Evolutionary conservation across 2,888 invertebrate genomes (phyloP), one percentile per base, ranked within the genome.

Genomic region (Fragum whitleyi): DNA sequence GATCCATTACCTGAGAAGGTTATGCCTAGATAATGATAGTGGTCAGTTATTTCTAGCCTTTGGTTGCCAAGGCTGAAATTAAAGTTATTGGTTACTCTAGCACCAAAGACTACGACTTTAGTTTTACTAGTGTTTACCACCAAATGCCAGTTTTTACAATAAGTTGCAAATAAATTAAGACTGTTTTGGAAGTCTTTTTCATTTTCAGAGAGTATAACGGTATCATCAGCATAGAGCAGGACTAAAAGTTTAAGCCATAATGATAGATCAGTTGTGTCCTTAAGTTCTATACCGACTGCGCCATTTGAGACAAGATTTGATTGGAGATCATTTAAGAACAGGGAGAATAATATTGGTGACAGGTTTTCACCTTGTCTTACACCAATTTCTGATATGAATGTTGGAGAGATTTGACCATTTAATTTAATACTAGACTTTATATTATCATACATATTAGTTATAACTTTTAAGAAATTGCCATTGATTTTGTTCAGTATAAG

Each of bases 1-100:
- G 51, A 28, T 23, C 42, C 79, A 19, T 51, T 86, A 26, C 16
- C 16, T 42, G 81, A 83, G 19, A 76, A 78, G 9, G 57, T n/a
- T 9, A 55, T 55, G 19, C n/a, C n/a, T n/a, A n/a, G n/a, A n/a
- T n/a, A n/a, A n/a, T n/a, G n/a, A n/a, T n/a, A n/a, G n/a, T n/a
- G n/a, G n/a, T n/a, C n/a, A n/a, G n/a, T n/a, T n/a, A n/a, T n/a
- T n/a, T n/a, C n/a, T n/a, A n/a, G n/a, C 23, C n/a, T 55, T 55
- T 55, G 55, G 21, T 9, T 55, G 9, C 55, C 55, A 55, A 55
- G 55, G 7, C 7, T 55, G 21, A 55, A 42, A 11, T 7, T 11
- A 42, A 42, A 16, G 16, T 42, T 42, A 16, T 42, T 42, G 16
- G 16, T 42, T 42, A 16, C 42, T 42, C 42, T 42, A 42, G 42